Conservation (phyloP, 2,113 vertebrate genomes). For the Lathamus discolor region DNA sequence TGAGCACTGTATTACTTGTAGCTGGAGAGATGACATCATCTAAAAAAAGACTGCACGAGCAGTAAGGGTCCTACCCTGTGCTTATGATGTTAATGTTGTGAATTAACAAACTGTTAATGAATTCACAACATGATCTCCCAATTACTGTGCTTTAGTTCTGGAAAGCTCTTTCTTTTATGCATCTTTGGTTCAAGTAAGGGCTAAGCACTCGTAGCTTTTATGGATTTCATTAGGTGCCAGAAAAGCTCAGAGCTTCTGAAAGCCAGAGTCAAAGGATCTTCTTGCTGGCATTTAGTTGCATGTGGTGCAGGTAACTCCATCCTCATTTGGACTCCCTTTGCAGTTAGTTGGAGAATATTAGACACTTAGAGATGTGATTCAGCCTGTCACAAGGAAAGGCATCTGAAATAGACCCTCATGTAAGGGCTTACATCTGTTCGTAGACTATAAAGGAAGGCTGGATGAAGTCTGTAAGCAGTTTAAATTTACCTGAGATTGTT, state of each 20-base stretch:
- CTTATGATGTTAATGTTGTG: slow-evolving; percentile 10
- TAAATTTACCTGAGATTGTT: neutral
- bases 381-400: neutral
- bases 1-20: neutral
- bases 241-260: neutral
- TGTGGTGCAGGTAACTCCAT: neutral
- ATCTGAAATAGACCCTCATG: neutral
- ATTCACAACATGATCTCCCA: slow-evolving; percentile 29
- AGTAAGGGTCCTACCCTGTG: neutral
- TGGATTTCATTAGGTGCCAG: neutral
- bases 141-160: slow-evolving; percentile 30
- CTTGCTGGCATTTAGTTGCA: neutral
- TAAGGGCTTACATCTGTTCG: neutral
- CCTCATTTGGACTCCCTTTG: neutral
- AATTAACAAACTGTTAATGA: slow-evolving; percentile 43
- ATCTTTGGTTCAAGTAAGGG: neutral
- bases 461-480: neutral
- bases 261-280: neutral
- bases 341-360: neutral
- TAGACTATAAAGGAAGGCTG: neutral
- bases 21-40: neutral
- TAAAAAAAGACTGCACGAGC: neutral
- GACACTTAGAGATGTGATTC: neutral
- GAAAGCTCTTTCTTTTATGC: neutral
- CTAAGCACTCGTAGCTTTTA: neutral